Evolutionary conservation across 2,888 invertebrate species (phyloP), one percentile per base, ranked within the genome.

Genomic region (Malthinus seriepunctatus): DNA sequence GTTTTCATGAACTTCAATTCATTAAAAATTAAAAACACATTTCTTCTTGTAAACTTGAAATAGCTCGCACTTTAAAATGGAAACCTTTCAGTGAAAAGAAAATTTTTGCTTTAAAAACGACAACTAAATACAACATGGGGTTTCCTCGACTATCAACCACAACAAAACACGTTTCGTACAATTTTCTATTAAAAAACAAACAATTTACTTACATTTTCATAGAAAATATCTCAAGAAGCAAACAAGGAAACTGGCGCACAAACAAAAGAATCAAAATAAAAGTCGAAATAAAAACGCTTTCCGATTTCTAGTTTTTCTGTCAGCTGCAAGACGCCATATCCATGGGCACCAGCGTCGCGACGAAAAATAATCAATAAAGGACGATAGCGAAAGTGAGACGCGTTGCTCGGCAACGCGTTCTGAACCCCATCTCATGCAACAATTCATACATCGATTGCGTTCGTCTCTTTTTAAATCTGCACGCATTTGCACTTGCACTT

Each of bases 351-450:
- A 72, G 74, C 77, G 76, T 74, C 77, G 77, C 73, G 77, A 77
- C 77, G 76, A 67, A 74, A 78, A 78, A 78, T 78, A 78, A 79
- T 79, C 79, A 78, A 79, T 79, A 78, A 73, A 72, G 69, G 68
- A 72, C 74, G 78, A 77, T 74, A 78, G 78, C 71, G 78, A 78
- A 78, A 79, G 79, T 77, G 72, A 73, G 67, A 70, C 64, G 64
- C 66, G 78, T 78, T 72, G 76, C 78, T 63, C 68, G 61, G 77
- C 78, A 73, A 78, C 77, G 23, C 69, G 53, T 52, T 56, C 52
- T 44, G 62, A 62, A 64, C 62, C 62, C 62, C 51, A 64, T 62
- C 61, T 63, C 61, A 59, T 61, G 55, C 59, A 62, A 62, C 59
- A 59, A 59, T 56, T 56, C 51, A 51, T 51, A 34, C 56, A 52